A percentile compares a stretch with the other conserved stretches of the same genome.
phyloP scores from a whole-genome alignment of 2,888 invertebrate genomes.

The Campopleginae sp. region DNA sequence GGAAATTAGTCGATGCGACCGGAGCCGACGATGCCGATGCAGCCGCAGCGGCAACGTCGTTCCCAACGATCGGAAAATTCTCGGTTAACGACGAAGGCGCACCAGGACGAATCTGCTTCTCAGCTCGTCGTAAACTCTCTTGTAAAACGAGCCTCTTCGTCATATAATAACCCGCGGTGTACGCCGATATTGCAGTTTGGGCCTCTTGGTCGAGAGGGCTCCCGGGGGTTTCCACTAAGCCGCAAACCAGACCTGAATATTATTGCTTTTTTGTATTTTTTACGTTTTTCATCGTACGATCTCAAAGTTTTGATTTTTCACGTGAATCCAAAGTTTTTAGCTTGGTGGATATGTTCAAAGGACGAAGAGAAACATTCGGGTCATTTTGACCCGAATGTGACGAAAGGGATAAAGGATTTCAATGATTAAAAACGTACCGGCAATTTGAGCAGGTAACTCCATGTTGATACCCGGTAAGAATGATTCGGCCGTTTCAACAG shows the following conservation, averaged over 20 bases:
- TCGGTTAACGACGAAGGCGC: constrained; percentile 75
- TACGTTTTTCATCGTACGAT: constrained; percentile 1
- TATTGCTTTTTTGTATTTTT: constrained; percentile 34
- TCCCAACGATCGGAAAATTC: constrained; percentile 72
- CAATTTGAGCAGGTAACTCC: constrained; percentile 82
- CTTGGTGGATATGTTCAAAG: neutral
- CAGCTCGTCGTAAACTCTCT: constrained; percentile 65
- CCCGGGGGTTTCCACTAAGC: constrained; percentile 82
- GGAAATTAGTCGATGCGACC: constrained; percentile 71
- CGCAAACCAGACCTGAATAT: constrained; percentile 83
- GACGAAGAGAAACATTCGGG: neutral
- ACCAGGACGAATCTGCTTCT: constrained; percentile 71
- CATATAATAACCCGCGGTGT: constrained; percentile 78
- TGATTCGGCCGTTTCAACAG: constrained; percentile 78
- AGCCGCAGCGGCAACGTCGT: constrained; percentile 34
- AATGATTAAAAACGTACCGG: constrained; percentile 71
- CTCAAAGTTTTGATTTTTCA: neutral
- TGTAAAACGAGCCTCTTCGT: constrained; percentile 70
- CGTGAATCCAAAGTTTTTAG: neutral
- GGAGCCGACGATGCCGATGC: constrained; percentile 63
- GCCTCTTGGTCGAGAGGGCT: constrained; percentile 83
- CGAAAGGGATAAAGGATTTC: neutral
- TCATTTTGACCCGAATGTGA: neutral
- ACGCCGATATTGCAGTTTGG: constrained; percentile 81
- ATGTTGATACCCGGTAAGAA: constrained; percentile 85